phyloP scores from a whole-genome alignment of 2,888 invertebrate species.

The Pollenia amentaria region DNA sequence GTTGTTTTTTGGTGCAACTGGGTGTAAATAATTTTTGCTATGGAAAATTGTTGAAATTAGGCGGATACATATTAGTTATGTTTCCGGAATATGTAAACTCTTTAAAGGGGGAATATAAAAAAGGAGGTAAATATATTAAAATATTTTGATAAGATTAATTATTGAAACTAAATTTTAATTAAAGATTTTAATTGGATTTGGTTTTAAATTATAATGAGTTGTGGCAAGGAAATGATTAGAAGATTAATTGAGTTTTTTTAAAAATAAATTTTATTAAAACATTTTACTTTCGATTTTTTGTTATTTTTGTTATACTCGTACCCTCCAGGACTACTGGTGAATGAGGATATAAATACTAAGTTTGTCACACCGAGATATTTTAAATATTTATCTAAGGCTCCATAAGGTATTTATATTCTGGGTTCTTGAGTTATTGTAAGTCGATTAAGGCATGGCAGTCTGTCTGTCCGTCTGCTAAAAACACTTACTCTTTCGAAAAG shows the following conservation, averaged over 20 bases:
- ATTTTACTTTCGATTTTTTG: no score
- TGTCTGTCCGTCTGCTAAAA: no score
- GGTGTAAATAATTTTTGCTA: background rate
- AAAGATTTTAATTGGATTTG: background rate
- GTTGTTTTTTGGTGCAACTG: constrained; percentile 12
- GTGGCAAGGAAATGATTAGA: background rate
- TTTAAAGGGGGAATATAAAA: background rate
- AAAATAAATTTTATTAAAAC: no score
- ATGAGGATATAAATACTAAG: no score
- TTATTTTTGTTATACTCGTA: no score
- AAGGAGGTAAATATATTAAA: background rate
- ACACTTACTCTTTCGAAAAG: no score
- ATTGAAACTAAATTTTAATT: background rate
- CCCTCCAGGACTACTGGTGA: no score
- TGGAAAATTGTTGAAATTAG: constrained; percentile 12
- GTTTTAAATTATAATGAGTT: background rate
- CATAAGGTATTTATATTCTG: no score
- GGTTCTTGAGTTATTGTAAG: no score
- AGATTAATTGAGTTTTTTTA: background rate
- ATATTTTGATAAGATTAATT: constrained; percentile 6
- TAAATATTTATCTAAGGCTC: no score
- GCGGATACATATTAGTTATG: constrained; percentile 10
- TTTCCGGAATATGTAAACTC: constrained; percentile 25
- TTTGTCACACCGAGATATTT: no score
- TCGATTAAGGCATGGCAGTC: no score